These are phyloP conservation scores for Polyommatus iphigenia DNA, from an alignment of 2,888 invertebrate genomes.

Conservation along the genomic window DNA sequence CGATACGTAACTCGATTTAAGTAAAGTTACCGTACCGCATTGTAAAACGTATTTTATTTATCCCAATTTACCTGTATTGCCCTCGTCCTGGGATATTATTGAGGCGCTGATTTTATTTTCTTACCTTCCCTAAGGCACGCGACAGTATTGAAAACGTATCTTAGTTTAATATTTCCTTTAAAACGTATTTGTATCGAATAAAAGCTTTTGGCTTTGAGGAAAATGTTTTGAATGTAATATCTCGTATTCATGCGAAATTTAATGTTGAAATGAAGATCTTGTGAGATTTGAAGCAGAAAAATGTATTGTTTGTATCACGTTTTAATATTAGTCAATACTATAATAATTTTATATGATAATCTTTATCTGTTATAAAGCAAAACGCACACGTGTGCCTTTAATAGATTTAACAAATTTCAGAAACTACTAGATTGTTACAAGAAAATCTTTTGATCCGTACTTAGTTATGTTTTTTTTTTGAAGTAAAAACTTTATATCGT, in stretches of 20 bases:
- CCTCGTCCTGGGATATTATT: constrained; percentile 65
- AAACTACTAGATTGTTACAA: no score
- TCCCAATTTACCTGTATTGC: constrained; percentile 68
- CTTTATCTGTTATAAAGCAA: neutral
- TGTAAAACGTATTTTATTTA: constrained; percentile 60
- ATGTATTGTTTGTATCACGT: neutral
- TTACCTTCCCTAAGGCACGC: constrained; percentile 66
- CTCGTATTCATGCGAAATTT: neutral
- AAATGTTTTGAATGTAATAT: neutral
- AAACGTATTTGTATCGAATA: constrained; percentile 14
- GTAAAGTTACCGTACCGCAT: constrained; percentile 48
- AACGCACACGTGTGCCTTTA: no score
- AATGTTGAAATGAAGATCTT: neutral
- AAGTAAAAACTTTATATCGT: no score
- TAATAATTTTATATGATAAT: no score
- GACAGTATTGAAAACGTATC: constrained; percentile 74
- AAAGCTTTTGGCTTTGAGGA: neutral
- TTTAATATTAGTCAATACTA: neutral
- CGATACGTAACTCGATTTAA: constrained; percentile 47
- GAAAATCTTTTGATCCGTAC: no score
- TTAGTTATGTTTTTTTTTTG: no score
- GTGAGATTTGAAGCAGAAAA: neutral
- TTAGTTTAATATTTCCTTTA: constrained; percentile 48
- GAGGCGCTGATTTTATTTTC: constrained; percentile 70
- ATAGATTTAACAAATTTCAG: no score